A percentile compares a stretch with the other conserved stretches of the same genome.
phyloP scores from a whole-genome alignment of 2,113 vertebrate species.

The Silurus asotus region DNA sequence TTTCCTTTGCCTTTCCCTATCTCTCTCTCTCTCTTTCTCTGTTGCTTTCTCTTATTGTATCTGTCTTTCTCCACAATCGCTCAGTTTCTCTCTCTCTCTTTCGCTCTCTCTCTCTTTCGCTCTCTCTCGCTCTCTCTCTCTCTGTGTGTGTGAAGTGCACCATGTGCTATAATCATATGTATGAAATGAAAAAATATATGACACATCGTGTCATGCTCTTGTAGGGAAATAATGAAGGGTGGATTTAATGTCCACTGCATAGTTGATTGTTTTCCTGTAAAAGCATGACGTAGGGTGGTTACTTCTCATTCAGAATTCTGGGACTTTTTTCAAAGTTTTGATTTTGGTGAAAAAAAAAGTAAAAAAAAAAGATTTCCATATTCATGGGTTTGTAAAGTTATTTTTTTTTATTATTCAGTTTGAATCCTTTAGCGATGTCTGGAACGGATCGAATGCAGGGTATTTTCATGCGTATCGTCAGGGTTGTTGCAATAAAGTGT shows the following conservation, averaged over 20 bases:
- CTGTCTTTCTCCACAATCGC: too few species aligned
- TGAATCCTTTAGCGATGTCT: not conserved
- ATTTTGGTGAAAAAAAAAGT: not conserved
- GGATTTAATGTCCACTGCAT: not conserved
- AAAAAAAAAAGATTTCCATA: not conserved
- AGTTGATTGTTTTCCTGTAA: not conserved
- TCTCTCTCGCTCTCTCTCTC: too few species aligned
- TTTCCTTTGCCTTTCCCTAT: too few species aligned
- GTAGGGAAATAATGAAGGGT: not conserved
- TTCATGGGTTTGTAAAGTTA: not conserved
- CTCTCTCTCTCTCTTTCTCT: too few species aligned
- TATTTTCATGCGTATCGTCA: slow-evolving; percentile 16
- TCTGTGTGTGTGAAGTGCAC: not conserved
- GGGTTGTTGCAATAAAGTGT: slow-evolving; percentile 37
- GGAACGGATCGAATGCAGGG: slow-evolving; percentile 3
- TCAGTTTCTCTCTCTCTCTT: too few species aligned
- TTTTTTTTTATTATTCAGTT: too few species aligned
- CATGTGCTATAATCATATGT: not conserved
- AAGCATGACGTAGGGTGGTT: not conserved
- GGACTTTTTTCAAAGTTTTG: not conserved
- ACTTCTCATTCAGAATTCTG: not conserved
- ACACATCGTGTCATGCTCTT: not conserved
- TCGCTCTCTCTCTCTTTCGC: too few species aligned
- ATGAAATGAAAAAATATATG: not conserved
- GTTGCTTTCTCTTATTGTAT: too few species aligned